Base-by-base conservation (phyloP, 2,113 vertebrate species). In the Lepisosteus oculatus region DNA sequence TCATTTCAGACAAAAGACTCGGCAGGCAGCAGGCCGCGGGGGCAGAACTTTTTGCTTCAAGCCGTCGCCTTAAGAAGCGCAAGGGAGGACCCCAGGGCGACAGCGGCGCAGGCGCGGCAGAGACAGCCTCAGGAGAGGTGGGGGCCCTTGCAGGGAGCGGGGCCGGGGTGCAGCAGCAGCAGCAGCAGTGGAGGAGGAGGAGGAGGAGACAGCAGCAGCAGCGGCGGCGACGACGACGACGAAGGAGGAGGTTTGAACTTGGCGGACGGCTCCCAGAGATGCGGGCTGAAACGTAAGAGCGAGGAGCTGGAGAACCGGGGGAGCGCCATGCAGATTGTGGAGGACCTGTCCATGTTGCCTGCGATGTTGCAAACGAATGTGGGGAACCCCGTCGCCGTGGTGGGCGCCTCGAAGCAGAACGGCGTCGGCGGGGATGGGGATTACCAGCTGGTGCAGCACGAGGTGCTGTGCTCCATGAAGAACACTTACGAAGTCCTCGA, bases 251-350 rank as follows among this genome's bases (percentile, higher is more conserved):
- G 82, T 72, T 87, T 93, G 29, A 89, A 93, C 85, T 90, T 89
- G 81, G 84, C 91, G 66, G 95, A 96, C 78, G 88, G 92, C 83
- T 85, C 93, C 84, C 95, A 95, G 93, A 86, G 95, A 98, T 98
- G 97, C 74, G 97, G 97, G 83, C 84, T 98, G 91, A 99, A 99
- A 94, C 96, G 97, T 94, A 99, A 99, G 88, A 98, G 96, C 43
- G 93, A 97, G 85, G 97, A 98, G 84, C 82, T 98, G 81, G 96
- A 97, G 77, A 96, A 91, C 78, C 92, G 90, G 63, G 91, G 85
- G 83, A 79, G 93, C 93, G 79, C 91, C 77, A 99, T 99, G 97
- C 97, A 99, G 95, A 99, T 99, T 82, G 96, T 99, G 0, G 97
- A 99, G 76, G 97, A 98, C 74, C 93, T 97, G 88, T 93, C 97